Evolutionary conservation across 2,113 vertebrate species (phyloP), one percentile per base, ranked within the genome.

Genomic region (Camelus dromedarius): DNA sequence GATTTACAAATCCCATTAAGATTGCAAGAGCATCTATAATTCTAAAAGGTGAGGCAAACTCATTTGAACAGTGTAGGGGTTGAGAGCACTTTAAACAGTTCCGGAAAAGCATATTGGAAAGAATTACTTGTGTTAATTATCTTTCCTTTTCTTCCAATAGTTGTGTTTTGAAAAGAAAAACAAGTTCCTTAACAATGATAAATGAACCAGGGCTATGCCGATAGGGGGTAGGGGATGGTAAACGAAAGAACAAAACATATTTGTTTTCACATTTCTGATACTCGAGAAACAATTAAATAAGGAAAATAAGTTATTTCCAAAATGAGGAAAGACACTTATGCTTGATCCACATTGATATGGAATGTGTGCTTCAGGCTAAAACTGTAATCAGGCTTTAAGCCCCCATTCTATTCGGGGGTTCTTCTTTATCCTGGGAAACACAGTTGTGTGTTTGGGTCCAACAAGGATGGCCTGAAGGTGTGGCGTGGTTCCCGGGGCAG

Each of bases 111-210:
- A 19, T 62, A 32, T 42, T 76, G 38, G 46, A 56, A 85, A 83
- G 58, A 35, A 42, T 30, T 46, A 38, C 22, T 46, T 54, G 28
- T 94, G 32, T 66, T 95, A 56, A 66, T 92, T 73, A 56, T 66
- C 38, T 77, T 35, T 26, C 10, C n/a, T 64, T 76, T 42, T 66
- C n/a, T 86, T 96, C 70, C 58, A 54, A 11, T 20, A 35, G 14
- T n/a, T 16, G n/a, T 69, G 8, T 24, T 73, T 48, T 35, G 79
- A 82, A 66, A 75, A 87, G 92, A 86, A 93, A 93, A 90, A 30
- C 5, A 46, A 28, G 19, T 81, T 46, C 89, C 58, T 79, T 50
- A 91, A 18, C 38, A 58, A 56, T 30, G 15, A 26, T 93, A 28
- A 30, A 42, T 30, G 35, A 72, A 54, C 19, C 4, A 22, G 18